phyloP scores from a whole-genome alignment of 2,113 vertebrate genomes.

The human (Homo sapiens) region GRCh38 chr3:13518501-13519000 shows the following conservation, averaged over 20 bases:
- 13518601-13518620: background rate
- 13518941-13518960: background rate
- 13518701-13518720: background rate
- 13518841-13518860: background rate
- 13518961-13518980: accelerated
- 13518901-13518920: background rate
- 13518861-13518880: background rate
- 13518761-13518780: background rate
- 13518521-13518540: background rate
- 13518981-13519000: accelerated
- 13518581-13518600: background rate
- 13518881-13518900: background rate
- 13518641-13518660: background rate
- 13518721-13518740: background rate
- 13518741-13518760: background rate
- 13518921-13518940: background rate
- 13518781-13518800: background rate
- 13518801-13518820: accelerated
- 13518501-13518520: background rate
- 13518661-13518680: background rate
- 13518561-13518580: background rate
- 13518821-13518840: accelerated
- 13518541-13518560: background rate
- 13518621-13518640: accelerated
- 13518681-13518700: background rate